A percentile compares a stretch with the other conserved stretches of the same genome.
These are phyloP conservation scores for Phortica okadai DNA, from an alignment of 2,888 invertebrate genomes.

Conservation along the genomic window DNA sequence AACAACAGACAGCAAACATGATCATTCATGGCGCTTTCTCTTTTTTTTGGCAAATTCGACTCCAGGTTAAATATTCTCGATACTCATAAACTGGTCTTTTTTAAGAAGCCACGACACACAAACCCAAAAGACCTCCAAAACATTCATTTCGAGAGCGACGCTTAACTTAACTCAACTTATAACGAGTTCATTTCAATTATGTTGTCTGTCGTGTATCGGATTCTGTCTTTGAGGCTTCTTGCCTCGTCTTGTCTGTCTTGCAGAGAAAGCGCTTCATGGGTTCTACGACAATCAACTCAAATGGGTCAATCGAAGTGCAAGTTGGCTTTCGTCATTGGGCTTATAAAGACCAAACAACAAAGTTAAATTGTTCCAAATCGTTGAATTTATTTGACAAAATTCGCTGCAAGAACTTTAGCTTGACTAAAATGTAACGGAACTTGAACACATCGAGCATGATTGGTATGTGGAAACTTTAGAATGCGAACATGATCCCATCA, in stretches of 20 bases:
- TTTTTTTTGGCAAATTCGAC: constrained; percentile 15
- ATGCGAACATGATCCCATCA: too few relatives aligned
- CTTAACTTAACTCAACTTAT: background rate
- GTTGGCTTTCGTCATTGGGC: background rate
- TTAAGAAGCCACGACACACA: background rate
- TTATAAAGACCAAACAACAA: too few relatives aligned
- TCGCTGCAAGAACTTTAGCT: too few relatives aligned
- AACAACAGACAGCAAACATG: background rate
- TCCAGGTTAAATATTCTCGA: constrained; percentile 22
- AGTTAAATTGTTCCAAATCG: too few relatives aligned
- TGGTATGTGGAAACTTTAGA: too few relatives aligned
- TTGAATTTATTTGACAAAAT: too few relatives aligned
- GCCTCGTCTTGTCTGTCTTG: background rate
- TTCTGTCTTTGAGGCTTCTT: background rate
- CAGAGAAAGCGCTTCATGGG: background rate
- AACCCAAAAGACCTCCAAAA: background rate
- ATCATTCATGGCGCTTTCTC: constrained; percentile 32
- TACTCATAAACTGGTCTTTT: constrained; percentile 11
- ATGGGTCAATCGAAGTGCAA: background rate
- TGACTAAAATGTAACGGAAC: too few relatives aligned
- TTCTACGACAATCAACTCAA: background rate
- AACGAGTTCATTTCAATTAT: constrained; percentile 2
- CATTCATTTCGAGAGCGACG: background rate
- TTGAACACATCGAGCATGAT: too few relatives aligned
- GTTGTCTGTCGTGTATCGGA: background rate